These are phyloP conservation scores for Zeuzera pyrina DNA, from an alignment of 2,888 invertebrate species.

Conservation along the genomic window DNA sequence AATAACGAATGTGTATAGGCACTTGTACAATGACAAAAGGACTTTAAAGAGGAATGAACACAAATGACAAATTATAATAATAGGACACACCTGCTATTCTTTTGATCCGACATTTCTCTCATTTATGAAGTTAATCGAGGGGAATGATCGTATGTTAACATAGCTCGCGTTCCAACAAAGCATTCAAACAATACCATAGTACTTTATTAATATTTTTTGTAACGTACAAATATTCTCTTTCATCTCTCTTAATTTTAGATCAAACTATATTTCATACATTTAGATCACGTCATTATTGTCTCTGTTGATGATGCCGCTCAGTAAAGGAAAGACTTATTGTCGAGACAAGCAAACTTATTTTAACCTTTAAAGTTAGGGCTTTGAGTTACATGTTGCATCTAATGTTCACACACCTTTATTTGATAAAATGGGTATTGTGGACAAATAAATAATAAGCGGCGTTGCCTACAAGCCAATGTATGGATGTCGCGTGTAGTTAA, in stretches of 20 bases:
- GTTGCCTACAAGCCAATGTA: conserved; percentile 50
- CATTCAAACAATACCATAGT: conserved; percentile 56
- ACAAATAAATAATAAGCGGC: conserved; percentile 68
- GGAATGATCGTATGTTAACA: conserved; percentile 61
- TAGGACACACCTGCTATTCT: conserved; percentile 70
- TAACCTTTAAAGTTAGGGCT: conserved; percentile 25
- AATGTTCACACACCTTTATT: conserved; percentile 22
- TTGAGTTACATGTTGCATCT: conserved; percentile 21
- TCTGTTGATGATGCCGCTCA: conserved; percentile 28
- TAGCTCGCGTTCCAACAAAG: conserved; percentile 61
- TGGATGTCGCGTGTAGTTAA: conserved; percentile 54
- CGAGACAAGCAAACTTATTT: too few species aligned
- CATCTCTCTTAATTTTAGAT: conserved; percentile 70
- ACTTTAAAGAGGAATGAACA: conserved; percentile 47
- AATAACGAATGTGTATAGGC: not conserved
- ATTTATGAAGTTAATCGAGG: conserved; percentile 71
- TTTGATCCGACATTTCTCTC: conserved; percentile 71
- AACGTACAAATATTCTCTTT: conserved; percentile 63
- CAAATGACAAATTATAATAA: conserved; percentile 69
- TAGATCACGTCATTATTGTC: conserved; percentile 67
- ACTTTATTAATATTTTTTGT: conserved; percentile 67
- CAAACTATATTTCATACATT: conserved; percentile 67
- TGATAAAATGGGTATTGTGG: conserved; percentile 35
- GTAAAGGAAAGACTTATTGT: too few species aligned
- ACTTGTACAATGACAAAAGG: conserved; percentile 33